Evolutionary conservation across 2,797 vertebrate genomes (phyloP).

Genomic region (Carcharodon carcharias): DNA sequence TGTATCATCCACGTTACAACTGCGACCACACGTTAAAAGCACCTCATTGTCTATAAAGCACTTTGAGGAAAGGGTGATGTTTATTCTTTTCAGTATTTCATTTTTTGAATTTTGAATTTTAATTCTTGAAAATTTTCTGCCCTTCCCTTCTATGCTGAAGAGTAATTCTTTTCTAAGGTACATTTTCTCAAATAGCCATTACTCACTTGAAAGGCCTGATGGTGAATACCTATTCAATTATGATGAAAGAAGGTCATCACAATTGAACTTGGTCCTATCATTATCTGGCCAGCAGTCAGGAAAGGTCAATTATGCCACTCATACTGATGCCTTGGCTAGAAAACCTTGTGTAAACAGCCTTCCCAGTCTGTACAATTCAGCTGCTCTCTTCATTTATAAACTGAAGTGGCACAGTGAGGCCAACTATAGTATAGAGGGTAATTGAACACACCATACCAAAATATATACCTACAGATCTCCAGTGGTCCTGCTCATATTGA

Average conservation of each 20-base stretch:
- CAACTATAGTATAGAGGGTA: not conserved
- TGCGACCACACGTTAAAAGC: not conserved
- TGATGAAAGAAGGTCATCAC: not conserved
- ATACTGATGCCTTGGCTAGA: not conserved
- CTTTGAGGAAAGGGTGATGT: not conserved
- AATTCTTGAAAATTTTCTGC: not conserved
- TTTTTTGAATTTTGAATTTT: not conserved
- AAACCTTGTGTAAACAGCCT: not conserved
- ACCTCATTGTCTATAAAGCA: not conserved
- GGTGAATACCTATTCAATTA: not conserved
- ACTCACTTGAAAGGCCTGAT: not conserved
- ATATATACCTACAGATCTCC: not conserved
- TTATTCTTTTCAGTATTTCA: not conserved
- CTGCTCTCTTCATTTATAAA: not conserved
- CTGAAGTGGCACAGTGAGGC: not conserved
- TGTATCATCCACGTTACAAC: not conserved
- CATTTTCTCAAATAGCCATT: not conserved
- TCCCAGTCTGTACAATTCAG: not conserved
- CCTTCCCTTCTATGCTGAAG: not conserved
- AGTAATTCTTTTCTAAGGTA: not conserved
- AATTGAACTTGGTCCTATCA: not conserved
- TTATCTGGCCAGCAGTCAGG: not conserved
- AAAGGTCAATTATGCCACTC: too few species aligned
- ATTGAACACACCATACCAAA: too few species aligned
- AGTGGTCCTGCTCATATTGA: not conserved